phyloP scores from a whole-genome alignment of 2,797 vertebrate species.

The Malurus leucopterus region DNA sequence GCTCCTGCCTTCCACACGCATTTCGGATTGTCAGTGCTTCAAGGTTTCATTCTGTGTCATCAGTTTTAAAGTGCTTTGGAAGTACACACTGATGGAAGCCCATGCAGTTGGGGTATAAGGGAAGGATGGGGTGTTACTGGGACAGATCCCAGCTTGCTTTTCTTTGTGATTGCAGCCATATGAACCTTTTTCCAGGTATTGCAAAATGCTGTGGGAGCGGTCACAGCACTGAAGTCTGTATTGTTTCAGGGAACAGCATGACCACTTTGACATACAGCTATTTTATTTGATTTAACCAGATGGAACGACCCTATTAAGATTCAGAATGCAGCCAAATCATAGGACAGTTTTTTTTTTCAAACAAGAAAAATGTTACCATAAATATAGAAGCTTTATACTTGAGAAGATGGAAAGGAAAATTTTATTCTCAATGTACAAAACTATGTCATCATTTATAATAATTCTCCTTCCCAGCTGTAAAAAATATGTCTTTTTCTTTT shows the following conservation, averaged over 20 bases:
- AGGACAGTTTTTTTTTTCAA: background rate
- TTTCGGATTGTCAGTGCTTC: background rate
- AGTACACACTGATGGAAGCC: background rate
- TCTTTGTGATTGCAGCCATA: background rate
- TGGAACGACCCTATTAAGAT: background rate
- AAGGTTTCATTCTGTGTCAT: background rate
- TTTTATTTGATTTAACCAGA: background rate
- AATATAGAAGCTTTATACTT: background rate
- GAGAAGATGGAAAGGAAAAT: background rate
- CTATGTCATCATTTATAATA: background rate
- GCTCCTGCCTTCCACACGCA: background rate
- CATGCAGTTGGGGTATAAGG: background rate
- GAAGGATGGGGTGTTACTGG: fast-evolving
- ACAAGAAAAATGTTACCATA: background rate
- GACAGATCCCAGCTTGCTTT: background rate
- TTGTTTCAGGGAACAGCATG: background rate
- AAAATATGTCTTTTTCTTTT: background rate
- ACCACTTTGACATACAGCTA: background rate
- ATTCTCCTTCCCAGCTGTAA: background rate
- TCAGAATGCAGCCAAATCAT: background rate
- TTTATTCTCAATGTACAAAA: background rate
- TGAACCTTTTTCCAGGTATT: background rate
- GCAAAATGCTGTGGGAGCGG: background rate
- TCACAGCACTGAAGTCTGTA: background rate
- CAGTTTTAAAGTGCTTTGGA: background rate